phyloP scores from a whole-genome alignment of 2,888 invertebrate genomes.

The Patella caerulea region DNA sequence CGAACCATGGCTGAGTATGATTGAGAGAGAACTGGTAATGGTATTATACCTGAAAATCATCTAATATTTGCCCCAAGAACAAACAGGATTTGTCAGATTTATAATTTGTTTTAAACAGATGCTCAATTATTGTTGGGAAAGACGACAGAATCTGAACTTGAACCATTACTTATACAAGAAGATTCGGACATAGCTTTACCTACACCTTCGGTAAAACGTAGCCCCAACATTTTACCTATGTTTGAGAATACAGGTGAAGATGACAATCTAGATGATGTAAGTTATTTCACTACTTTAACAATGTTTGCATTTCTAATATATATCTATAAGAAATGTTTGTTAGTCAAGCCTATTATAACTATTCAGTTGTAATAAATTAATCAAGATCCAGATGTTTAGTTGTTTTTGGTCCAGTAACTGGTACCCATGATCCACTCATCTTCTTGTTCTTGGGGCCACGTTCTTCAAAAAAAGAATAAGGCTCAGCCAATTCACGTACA shows the following conservation, averaged over 20 bases:
- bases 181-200: constrained; percentile 37
- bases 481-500: no score
- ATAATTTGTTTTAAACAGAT: constrained; percentile 39
- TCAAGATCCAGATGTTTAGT: not conserved
- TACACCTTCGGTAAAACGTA: constrained; percentile 12
- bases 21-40: no score
- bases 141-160: constrained; percentile 48
- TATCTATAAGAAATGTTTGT: not conserved
- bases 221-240: constrained; percentile 83
- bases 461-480: no score
- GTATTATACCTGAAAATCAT: no score
- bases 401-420: not conserved
- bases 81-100: no score
- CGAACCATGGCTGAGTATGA: no score
- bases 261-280: constrained; percentile 93
- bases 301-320: not conserved
- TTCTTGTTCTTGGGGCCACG: no score
- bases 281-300: constrained; percentile 55
- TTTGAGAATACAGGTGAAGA: constrained; percentile 87
- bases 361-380: not conserved
- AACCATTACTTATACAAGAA: constrained; percentile 54
- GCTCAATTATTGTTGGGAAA: constrained; percentile 51
- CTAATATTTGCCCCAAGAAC: no score
- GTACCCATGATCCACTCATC: no score
- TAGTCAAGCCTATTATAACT: not conserved